phyloP scores from a whole-genome alignment of 2,113 vertebrate genomes.

The Gallinago paraguaiae region DNA sequence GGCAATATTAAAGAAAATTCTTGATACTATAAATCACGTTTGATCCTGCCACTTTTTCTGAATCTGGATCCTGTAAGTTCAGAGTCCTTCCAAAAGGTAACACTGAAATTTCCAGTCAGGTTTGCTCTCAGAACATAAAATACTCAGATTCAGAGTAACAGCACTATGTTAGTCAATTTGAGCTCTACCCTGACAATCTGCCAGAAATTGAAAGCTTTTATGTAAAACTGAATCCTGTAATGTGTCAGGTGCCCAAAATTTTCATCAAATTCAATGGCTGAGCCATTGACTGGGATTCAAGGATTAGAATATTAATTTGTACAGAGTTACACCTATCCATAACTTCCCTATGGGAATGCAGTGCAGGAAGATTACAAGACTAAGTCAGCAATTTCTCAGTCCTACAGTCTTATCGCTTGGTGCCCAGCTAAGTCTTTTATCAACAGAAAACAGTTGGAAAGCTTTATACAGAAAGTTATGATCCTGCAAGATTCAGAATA shows the following conservation, averaged over 20 bases:
- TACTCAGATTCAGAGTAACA: not conserved
- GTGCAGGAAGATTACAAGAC: not conserved
- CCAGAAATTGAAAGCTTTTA: not conserved
- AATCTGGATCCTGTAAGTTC: not conserved
- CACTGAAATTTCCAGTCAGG: not conserved
- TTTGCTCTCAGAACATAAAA: not conserved
- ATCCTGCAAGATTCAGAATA: conserved; percentile 43
- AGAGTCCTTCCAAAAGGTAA: conserved; percentile 2
- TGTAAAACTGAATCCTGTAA: not conserved
- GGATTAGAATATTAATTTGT: not conserved
- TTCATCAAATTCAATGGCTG: not conserved
- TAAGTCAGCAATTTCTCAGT: conserved; percentile 39
- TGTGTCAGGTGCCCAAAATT: not conserved
- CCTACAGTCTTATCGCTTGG: not conserved
- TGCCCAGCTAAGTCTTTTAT: conserved; percentile 55
- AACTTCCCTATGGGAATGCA: conserved; percentile 13
- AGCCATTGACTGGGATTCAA: not conserved
- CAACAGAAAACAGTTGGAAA: conserved; percentile 40
- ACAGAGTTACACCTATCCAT: conserved; percentile 24
- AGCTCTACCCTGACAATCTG: not conserved
- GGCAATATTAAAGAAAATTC: not conserved
- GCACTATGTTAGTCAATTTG: not conserved
- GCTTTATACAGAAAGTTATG: conserved; percentile 23
- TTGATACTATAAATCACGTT: not conserved
- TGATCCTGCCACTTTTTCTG: not conserved